Percentiles rank a stretch among this genome's conserved stretches.
These are phyloP conservation scores for Microdon myrmicae DNA, from an alignment of 2,888 invertebrate species.

Conservation along the genomic window DNA sequence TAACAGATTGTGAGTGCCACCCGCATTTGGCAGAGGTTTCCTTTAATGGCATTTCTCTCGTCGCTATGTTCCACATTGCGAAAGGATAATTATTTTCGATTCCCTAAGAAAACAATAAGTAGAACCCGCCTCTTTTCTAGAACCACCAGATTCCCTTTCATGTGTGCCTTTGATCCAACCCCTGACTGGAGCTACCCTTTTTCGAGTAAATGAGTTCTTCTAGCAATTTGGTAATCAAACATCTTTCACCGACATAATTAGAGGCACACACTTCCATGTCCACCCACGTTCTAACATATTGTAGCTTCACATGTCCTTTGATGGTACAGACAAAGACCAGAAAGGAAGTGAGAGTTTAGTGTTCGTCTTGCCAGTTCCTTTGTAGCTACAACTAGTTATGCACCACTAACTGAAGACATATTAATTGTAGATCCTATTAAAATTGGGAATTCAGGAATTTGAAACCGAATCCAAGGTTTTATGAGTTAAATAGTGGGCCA, in stretches of 20 bases:
- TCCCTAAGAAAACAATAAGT: constrained; percentile 30
- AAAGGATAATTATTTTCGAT: constrained; percentile 43
- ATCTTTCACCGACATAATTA: constrained; percentile 59
- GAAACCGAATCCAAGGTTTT: constrained; percentile 12
- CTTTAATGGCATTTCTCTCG: too few species aligned
- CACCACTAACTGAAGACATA: constrained; percentile 24
- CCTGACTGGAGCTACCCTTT: background rate
- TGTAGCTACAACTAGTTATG: constrained; percentile 12
- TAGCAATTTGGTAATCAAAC: constrained; percentile 57
- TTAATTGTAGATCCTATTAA: constrained; percentile 39
- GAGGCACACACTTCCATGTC: constrained; percentile 43
- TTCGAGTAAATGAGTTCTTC: too few species aligned
- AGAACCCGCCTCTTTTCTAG: constrained; percentile 11
- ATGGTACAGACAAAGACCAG: constrained; percentile 1
- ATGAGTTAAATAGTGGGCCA: constrained; percentile 4
- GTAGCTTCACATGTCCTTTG: background rate
- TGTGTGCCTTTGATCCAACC: constrained; percentile 1
- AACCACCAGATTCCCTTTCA: constrained; percentile 28
- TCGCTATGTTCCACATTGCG: constrained; percentile 25
- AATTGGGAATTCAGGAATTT: constrained; percentile 26
- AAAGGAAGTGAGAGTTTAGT: constrained; percentile 17
- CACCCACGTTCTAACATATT: constrained; percentile 20
- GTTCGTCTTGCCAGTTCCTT: constrained; percentile 18
- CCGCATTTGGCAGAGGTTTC: too few species aligned
- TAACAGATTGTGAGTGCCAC: too few species aligned